A percentile compares a stretch with the other conserved stretches of the same genome.
phyloP scores from a whole-genome alignment of 2,888 invertebrate genomes.

The Chrysolina americana region DNA sequence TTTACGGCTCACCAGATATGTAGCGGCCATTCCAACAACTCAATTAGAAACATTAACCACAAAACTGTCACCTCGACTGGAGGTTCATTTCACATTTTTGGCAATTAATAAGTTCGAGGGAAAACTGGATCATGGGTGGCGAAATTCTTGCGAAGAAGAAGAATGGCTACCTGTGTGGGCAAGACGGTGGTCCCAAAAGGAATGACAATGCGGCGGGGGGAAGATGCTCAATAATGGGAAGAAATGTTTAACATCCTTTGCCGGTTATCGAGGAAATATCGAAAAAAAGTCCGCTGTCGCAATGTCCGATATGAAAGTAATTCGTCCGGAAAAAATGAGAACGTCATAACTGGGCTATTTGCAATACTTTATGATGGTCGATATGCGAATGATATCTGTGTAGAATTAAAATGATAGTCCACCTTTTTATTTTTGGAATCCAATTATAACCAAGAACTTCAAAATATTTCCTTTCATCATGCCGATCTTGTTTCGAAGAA shows the following conservation, averaged over 20 bases:
- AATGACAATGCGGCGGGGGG: slow-evolving; percentile 33
- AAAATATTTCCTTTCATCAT: background rate
- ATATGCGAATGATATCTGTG: slow-evolving; percentile 26
- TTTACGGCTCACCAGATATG: slow-evolving; percentile 8
- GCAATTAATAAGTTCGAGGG: slow-evolving; percentile 47
- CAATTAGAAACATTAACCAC: slow-evolving; percentile 23
- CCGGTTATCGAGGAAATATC: slow-evolving; percentile 40
- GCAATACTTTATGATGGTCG: slow-evolving; percentile 18
- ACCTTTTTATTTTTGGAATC: slow-evolving; percentile 12
- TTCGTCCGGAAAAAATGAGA: slow-evolving; percentile 4
- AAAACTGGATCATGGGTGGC: slow-evolving; percentile 47
- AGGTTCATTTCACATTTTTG: slow-evolving; percentile 39
- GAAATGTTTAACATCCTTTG: slow-evolving; percentile 43
- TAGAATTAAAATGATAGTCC: slow-evolving; percentile 21
- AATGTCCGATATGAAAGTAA: slow-evolving; percentile 11
- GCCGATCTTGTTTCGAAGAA: background rate
- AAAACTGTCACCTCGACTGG: slow-evolving; percentile 13
- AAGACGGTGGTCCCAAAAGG: slow-evolving; percentile 39
- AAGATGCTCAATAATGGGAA: slow-evolving; percentile 41
- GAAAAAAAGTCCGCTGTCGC: slow-evolving; percentile 29
- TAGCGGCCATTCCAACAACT: slow-evolving; percentile 19
- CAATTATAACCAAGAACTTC: slow-evolving; percentile 17
- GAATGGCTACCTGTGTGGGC: slow-evolving; percentile 43
- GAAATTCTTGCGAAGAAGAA: slow-evolving; percentile 34
- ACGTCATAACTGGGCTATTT: slow-evolving; percentile 19